Conservation (phyloP, 1,140 invertebrate species). For the Heliconius eleuchia region DNA sequence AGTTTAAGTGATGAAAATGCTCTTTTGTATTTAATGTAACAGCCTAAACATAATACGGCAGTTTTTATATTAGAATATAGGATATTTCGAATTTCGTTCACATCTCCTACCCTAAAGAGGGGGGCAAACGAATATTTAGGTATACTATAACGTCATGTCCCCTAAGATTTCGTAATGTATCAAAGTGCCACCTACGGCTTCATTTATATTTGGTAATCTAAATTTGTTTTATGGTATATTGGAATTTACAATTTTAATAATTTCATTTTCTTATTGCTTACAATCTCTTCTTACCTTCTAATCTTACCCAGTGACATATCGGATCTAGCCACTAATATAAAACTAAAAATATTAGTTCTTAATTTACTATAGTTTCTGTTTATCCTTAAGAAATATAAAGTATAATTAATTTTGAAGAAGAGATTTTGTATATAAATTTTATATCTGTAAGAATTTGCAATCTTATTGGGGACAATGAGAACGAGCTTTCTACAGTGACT, state of each 20-base stretch:
- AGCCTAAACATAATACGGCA: background rate
- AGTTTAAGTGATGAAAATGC: background rate
- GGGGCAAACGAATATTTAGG: slow-evolving; percentile 29
- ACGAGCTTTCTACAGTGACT: slow-evolving; percentile 25
- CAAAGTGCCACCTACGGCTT: background rate
- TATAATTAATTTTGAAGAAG: too few species aligned
- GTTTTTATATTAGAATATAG: slow-evolving; percentile 4
- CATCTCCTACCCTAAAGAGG: slow-evolving; percentile 21
- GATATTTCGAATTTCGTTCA: slow-evolving; percentile 24
- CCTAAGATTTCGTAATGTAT: slow-evolving; percentile 17
- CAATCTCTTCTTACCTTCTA: too few species aligned
- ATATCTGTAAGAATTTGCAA: background rate
- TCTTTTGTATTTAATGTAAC: background rate
- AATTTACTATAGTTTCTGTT: too few species aligned
- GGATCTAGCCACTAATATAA: too few species aligned
- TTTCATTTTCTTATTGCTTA: too few species aligned
- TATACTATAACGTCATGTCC: slow-evolving; percentile 28
- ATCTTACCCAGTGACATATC: too few species aligned
- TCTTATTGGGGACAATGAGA: background rate
- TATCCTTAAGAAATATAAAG: too few species aligned
- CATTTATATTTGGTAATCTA: background rate
- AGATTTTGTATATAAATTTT: background rate
- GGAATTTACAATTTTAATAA: background rate
- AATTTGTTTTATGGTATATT: background rate
- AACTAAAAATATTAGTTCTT: too few species aligned